Evolutionary conservation across 2,113 vertebrate species (phyloP).

Genomic region (Dryoscopus gambensis): DNA sequence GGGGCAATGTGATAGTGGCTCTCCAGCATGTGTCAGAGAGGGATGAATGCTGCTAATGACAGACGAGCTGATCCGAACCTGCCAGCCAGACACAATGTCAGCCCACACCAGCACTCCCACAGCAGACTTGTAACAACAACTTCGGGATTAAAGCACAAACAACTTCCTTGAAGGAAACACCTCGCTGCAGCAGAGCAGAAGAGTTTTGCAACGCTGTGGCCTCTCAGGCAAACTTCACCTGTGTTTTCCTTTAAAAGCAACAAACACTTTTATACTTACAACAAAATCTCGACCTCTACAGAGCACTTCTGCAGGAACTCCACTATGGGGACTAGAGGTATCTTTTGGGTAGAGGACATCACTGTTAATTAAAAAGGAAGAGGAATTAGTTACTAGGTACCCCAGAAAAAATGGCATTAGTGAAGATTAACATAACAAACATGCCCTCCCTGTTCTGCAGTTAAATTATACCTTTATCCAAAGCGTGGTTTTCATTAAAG

Average conservation of each 20-base stretch:
- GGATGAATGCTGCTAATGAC: not conserved
- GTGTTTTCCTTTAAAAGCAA: not conserved
- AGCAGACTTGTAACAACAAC: not conserved
- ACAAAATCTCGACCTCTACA: slow-evolving; percentile 95
- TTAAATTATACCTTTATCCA: slow-evolving; percentile 38
- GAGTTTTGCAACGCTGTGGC: not conserved
- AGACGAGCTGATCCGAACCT: slow-evolving; percentile 6
- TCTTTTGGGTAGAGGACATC: slow-evolving; percentile 96
- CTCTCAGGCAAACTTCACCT: not conserved
- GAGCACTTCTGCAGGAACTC: slow-evolving; percentile 92
- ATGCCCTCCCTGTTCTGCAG: not conserved
- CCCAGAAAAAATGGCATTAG: not conserved
- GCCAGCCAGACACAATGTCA: not conserved
- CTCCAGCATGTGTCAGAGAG: not conserved
- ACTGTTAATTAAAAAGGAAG: slow-evolving; percentile 69
- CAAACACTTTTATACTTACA: slow-evolving; percentile 74
- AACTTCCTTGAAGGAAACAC: not conserved
- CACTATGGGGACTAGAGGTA: slow-evolving; percentile 92
- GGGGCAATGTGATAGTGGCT: not conserved
- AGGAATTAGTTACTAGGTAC: not conserved
- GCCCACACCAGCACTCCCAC: not conserved
- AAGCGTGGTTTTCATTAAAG: slow-evolving; percentile 8
- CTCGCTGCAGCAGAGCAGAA: not conserved
- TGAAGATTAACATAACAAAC: not conserved
- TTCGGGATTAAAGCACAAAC: not conserved